phyloP scores from a whole-genome alignment of 35 echinoderm and acorn worm species.

The Acanthaster planci region DNA sequence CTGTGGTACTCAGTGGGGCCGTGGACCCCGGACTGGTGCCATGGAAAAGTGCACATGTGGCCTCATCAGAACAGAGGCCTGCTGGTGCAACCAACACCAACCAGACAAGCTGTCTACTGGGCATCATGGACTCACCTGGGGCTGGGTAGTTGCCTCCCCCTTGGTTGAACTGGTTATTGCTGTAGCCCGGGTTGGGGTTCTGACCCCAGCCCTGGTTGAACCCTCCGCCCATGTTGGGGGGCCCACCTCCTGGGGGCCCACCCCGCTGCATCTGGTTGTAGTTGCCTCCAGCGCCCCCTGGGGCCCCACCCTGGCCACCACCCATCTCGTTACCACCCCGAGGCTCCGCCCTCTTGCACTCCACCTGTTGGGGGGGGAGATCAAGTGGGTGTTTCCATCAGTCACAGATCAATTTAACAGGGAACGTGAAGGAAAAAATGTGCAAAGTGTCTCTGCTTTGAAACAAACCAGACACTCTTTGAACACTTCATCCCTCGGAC shows the following conservation, averaged over 20 bases:
- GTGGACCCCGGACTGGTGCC: no score
- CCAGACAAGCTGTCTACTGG: no score
- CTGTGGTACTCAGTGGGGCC: no score
- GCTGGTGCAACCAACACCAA: no score
- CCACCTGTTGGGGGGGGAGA: constrained; percentile 27
- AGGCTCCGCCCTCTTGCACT: constrained; percentile 44
- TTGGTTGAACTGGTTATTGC: constrained; percentile 21
- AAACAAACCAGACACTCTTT: neutral
- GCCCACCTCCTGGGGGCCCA: neutral
- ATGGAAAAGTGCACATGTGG: no score
- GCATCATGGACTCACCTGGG: neutral
- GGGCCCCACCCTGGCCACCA: neutral
- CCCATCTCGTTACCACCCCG: constrained; percentile 18
- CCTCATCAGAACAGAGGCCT: no score
- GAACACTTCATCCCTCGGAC: neutral
- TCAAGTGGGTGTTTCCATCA: neutral
- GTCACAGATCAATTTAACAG: neutral
- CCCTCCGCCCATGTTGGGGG: neutral
- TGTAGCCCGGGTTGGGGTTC: neutral
- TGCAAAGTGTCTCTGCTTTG: neutral
- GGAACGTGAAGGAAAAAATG: neutral
- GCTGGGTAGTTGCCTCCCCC: neutral
- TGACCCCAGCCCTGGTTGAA: constrained; percentile 10
- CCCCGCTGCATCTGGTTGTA: constrained; percentile 11
- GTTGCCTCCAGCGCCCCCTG: neutral